A percentile compares a stretch with the other conserved stretches of the same genome.
phyloP scores from a whole-genome alignment of 37 sponge, comb jelly and placozoan species.

The Eunapius fragilis region DNA sequence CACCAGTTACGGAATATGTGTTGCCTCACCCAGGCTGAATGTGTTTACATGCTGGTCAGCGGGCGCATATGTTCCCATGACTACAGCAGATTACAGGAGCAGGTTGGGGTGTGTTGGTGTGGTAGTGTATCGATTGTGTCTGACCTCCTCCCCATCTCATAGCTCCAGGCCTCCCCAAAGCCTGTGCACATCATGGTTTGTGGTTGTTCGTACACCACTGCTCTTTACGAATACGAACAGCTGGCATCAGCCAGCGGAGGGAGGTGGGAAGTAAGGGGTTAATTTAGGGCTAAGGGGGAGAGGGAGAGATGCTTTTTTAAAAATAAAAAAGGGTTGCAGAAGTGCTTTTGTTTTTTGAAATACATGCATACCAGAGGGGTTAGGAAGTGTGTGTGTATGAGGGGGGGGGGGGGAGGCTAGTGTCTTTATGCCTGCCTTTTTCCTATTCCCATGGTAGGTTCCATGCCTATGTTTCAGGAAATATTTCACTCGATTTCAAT shows the following conservation, averaged over 20 bases:
- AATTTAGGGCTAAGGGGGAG: not conserved
- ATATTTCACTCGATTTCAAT: not conserved
- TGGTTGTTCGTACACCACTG: conserved; percentile 6
- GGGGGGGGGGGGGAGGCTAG: not conserved
- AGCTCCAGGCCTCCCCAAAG: conserved; percentile 26
- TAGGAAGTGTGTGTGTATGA: not conserved
- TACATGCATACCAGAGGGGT: not conserved
- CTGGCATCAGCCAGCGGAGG: conserved; percentile 39
- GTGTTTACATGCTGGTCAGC: conserved; percentile 42
- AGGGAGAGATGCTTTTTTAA: too few species aligned
- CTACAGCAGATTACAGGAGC: conserved; percentile 37
- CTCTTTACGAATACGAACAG: conserved; percentile 32
- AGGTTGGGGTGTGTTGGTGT: conserved; percentile 3
- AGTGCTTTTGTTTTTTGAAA: not conserved
- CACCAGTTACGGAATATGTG: not conserved
- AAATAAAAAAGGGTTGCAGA: not conserved
- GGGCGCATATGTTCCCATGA: conserved; percentile 19
- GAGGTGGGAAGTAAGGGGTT: conserved; percentile 15
- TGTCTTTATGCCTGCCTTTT: not conserved
- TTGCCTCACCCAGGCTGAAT: conserved; percentile 31
- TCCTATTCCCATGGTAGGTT: not conserved
- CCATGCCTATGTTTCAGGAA: not conserved
- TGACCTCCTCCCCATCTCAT: not conserved
- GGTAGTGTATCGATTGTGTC: not conserved
- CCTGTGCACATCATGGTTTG: conserved; percentile 58